Conservation (phyloP, 2,113 vertebrate species). For the Mugil cephalus region DNA sequence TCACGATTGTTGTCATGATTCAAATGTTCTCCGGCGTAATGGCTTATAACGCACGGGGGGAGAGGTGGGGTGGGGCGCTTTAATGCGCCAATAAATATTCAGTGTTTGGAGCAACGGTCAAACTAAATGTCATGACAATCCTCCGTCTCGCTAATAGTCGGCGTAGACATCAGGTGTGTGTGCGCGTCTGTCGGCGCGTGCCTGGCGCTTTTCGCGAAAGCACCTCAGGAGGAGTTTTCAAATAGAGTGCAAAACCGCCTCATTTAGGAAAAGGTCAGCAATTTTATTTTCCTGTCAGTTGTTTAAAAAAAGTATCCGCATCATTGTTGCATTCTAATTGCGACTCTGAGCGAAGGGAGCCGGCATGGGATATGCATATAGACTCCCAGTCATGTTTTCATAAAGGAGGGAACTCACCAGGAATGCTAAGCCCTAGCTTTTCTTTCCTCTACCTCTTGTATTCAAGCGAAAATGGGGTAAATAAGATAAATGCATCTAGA, state of each 20-base stretch:
- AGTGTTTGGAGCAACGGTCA: conserved; percentile 64
- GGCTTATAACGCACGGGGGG: conserved; percentile 35
- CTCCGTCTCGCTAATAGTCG: conserved; percentile 59
- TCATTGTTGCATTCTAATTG: conserved; percentile 62
- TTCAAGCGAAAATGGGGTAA: neutral
- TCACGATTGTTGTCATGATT: conserved; percentile 74
- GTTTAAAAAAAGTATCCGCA: neutral
- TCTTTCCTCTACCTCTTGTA: neutral
- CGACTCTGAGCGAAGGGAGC: conserved; percentile 41
- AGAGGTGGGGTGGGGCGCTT: conserved; percentile 26
- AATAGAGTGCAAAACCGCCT: conserved; percentile 46
- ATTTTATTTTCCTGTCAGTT: conserved; percentile 41
- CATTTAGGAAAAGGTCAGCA: conserved; percentile 74
- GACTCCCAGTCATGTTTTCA: conserved; percentile 27
- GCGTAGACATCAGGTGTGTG: conserved; percentile 33
- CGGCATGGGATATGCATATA: conserved; percentile 32
- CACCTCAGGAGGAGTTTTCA: conserved; percentile 48
- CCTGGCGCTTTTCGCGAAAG: neutral
- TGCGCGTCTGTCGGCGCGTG: neutral
- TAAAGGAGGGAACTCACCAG: conserved; percentile 1
- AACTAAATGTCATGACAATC: conserved; percentile 75
- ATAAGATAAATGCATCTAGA: neutral
- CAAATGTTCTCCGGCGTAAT: conserved; percentile 63
- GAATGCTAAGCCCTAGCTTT: conserved; percentile 9
- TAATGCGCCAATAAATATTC: conserved; percentile 81